Evolutionary conservation across 2,113 vertebrate species (phyloP).

Genomic region (Odontesthes bonariensis): DNA sequence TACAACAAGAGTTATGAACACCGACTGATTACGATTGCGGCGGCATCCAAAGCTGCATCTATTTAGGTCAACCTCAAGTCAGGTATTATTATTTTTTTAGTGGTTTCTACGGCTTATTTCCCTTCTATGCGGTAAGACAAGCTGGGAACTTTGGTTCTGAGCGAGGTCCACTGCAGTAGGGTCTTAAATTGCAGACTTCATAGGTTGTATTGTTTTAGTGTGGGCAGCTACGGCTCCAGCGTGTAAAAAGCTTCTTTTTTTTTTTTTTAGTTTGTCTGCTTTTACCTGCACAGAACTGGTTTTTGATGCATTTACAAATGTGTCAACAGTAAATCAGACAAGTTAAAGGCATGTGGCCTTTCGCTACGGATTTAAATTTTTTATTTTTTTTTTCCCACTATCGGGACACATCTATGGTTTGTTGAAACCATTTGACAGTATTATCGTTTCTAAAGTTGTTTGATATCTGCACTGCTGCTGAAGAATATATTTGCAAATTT

Average conservation of each 20-base stretch:
- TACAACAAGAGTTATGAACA: not conserved
- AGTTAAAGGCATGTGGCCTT: not conserved
- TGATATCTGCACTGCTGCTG: conserved; percentile 33
- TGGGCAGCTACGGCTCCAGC: conserved; percentile 10
- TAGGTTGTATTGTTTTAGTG: conserved; percentile 4
- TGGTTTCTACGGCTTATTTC: not conserved
- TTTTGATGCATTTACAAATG: not conserved
- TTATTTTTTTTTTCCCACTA: not conserved
- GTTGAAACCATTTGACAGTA: conserved; percentile 23
- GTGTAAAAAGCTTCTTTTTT: not conserved
- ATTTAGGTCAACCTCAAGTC: conserved; percentile 17
- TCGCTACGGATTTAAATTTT: not conserved
- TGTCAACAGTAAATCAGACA: not conserved
- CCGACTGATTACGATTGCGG: not conserved
- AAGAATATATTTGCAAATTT: conserved; percentile 9
- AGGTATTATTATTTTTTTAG: not conserved
- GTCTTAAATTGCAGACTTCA: conserved; percentile 7
- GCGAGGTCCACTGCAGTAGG: not conserved
- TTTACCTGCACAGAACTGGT: not conserved
- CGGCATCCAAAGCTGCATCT: not conserved
- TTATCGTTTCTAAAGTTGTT: conserved; percentile 30
- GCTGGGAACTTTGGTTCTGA: not conserved
- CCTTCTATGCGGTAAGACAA: not conserved
- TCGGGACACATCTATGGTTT: not conserved
- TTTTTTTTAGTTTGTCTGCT: not conserved